Evolutionary conservation across 1,140 invertebrate species (phyloP).

Genomic region (Samia ricini): DNA sequence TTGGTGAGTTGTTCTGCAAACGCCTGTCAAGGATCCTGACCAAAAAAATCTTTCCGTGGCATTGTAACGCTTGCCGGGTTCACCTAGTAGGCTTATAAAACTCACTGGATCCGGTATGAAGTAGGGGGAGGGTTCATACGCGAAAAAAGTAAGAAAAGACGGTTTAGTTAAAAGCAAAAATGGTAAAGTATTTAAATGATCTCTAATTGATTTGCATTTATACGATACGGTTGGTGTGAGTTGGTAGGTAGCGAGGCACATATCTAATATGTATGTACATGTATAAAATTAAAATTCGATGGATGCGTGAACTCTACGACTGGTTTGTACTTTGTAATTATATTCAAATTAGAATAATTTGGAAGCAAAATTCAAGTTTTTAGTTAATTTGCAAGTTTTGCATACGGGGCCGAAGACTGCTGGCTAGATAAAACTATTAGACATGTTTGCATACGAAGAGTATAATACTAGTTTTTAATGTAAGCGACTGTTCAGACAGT

Average conservation of each 20-base stretch:
- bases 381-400: slow-evolving; percentile 10
- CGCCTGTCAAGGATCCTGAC: no score
- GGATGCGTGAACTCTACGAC: slow-evolving; percentile 9
- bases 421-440: neutral
- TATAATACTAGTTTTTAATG: neutral
- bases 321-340: slow-evolving; percentile 3
- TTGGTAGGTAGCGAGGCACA: neutral
- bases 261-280: neutral
- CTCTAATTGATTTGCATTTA: neutral
- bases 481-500: neutral
- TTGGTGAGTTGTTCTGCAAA: no score
- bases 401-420: slow-evolving; percentile 1
- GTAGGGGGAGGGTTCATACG: no score
- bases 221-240: neutral
- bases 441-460: neutral
- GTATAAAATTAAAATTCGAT: slow-evolving; percentile 11
- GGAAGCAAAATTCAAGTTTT: slow-evolving; percentile 8
- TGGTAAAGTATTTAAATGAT: no score
- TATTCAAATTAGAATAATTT: slow-evolving; percentile 12
- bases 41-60: no score
- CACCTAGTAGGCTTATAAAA: no score
- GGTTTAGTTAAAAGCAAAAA: no score
- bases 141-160: no score
- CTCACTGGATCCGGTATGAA: no score
- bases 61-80: no score